Percentiles rank a stretch among this genome's conserved stretches.
phyloP scores from a whole-genome alignment of 64 coral and sea anemone species.

The Actinia equina region DNA sequence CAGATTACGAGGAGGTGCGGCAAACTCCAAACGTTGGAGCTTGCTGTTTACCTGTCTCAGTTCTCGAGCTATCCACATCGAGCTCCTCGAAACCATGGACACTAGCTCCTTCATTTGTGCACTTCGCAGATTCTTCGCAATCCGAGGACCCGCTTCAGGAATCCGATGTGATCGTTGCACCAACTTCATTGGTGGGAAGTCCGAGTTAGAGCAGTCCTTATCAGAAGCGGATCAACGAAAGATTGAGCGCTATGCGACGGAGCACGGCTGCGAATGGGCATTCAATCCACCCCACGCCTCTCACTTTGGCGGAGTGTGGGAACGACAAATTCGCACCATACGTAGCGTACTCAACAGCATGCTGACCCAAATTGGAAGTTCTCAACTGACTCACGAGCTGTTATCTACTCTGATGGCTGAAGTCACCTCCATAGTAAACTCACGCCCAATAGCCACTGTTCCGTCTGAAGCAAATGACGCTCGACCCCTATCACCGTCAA shows the following conservation, averaged over 20 bases:
- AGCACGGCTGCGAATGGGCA: not conserved
- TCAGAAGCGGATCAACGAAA: not conserved
- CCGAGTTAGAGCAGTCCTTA: not conserved
- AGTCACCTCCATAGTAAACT: slow-evolving; percentile 13
- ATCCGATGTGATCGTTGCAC: slow-evolving; percentile 42
- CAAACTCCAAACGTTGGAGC: slow-evolving; percentile 34
- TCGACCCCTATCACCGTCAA: not conserved
- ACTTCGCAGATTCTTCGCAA: slow-evolving; percentile 26
- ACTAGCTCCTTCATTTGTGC: slow-evolving; percentile 53
- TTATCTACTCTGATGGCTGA: slow-evolving; percentile 15
- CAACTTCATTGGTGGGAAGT: slow-evolving; percentile 37
- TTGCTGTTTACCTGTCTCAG: slow-evolving; percentile 30
- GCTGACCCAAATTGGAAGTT: slow-evolving; percentile 6
- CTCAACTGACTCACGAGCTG: slow-evolving; percentile 16
- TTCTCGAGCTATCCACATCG: slow-evolving; percentile 39
- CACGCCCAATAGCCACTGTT: slow-evolving; percentile 2
- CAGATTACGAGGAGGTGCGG: slow-evolving; percentile 12
- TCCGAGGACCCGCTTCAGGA: slow-evolving; percentile 5
- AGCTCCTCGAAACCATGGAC: slow-evolving; percentile 31
- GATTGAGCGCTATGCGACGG: not conserved
- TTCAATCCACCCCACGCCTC: not conserved
- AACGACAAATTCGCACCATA: slow-evolving; percentile 19
- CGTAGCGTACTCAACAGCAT: not conserved
- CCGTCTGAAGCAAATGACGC: slow-evolving; percentile 14
- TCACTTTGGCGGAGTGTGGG: slow-evolving; percentile 19